phyloP scores from a whole-genome alignment of 2,113 vertebrate species.

The Larimichthys crocea region DNA sequence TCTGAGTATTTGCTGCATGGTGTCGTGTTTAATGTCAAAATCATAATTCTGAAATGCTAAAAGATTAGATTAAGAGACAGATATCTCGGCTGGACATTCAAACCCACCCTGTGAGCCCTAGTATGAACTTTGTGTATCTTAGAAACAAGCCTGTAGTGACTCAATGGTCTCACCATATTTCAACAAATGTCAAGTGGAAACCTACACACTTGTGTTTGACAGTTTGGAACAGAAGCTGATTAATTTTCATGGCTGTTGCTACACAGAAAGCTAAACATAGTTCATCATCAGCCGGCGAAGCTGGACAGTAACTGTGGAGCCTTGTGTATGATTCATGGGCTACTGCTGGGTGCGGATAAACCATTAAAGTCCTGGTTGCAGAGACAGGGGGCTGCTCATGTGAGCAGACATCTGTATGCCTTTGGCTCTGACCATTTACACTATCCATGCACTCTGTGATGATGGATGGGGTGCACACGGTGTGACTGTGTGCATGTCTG shows the following conservation, averaged over 20 bases:
- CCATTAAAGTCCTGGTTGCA: constrained; percentile 43
- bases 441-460: constrained; percentile 46
- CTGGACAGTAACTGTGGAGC: constrained; percentile 14
- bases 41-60: not conserved
- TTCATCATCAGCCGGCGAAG: constrained; percentile 26
- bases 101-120: not conserved
- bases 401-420: constrained; percentile 56
- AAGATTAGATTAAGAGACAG: not conserved
- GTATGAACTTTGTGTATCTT: constrained; percentile 3
- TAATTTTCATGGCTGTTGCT: constrained; percentile 36
- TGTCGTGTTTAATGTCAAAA: not conserved
- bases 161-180: constrained; percentile 23
- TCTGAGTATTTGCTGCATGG: not conserved
- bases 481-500: constrained; percentile 25
- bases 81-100: not conserved
- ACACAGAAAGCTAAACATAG: constrained; percentile 58
- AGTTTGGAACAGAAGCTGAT: constrained; percentile 22
- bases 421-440: constrained; percentile 56
- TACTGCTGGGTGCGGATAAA: constrained; percentile 61
- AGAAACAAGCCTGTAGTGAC: not conserved
- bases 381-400: constrained; percentile 55
- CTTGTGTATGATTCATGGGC: constrained; percentile 56
- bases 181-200: constrained; percentile 40
- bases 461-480: constrained; percentile 41
- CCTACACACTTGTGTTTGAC: constrained; percentile 20